phyloP scores from a whole-genome alignment of 2,113 vertebrate species.

The Triplophysa dalaica region DNA sequence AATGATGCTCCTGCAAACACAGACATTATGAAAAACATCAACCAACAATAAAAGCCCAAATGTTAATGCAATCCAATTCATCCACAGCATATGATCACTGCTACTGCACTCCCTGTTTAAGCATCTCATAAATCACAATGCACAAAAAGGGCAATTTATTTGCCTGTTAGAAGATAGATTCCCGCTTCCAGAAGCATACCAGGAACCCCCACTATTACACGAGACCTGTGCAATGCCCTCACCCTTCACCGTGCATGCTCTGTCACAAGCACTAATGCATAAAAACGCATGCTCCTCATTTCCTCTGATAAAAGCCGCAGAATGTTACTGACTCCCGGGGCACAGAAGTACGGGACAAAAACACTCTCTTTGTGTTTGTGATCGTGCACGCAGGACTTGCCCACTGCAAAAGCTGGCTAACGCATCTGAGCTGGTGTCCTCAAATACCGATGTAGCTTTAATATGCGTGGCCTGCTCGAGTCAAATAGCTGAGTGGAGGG shows the following conservation, averaged over 20 bases:
- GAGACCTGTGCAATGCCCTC: constrained; percentile 62
- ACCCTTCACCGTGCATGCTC: constrained; percentile 25
- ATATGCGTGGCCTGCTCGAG: constrained; percentile 42
- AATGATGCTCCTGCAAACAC: neutral
- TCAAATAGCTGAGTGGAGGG: constrained; percentile 35
- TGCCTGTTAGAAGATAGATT: constrained; percentile 37
- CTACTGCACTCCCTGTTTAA: neutral
- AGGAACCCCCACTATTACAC: constrained; percentile 50
- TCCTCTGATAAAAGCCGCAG: constrained; percentile 33
- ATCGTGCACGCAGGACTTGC: constrained; percentile 21
- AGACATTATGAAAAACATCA: neutral
- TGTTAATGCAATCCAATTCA: constrained; percentile 10
- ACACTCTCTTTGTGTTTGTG: constrained; percentile 39
- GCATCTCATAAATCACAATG: constrained; percentile 21
- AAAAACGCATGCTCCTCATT: constrained; percentile 24
- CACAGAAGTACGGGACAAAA: constrained; percentile 30
- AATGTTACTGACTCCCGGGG: constrained; percentile 22
- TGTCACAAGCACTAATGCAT: constrained; percentile 5
- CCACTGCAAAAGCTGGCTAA: constrained; percentile 16
- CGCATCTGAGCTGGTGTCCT: constrained; percentile 30
- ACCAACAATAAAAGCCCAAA: neutral
- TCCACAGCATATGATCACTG: constrained; percentile 25
- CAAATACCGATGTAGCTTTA: constrained; percentile 37
- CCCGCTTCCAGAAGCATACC: constrained; percentile 58
- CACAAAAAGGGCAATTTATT: constrained; percentile 17